Percentiles rank a stretch among this genome's conserved stretches.
phyloP scores from a whole-genome alignment of 2,888 invertebrate species.

The Iphiclides podalirius region DNA sequence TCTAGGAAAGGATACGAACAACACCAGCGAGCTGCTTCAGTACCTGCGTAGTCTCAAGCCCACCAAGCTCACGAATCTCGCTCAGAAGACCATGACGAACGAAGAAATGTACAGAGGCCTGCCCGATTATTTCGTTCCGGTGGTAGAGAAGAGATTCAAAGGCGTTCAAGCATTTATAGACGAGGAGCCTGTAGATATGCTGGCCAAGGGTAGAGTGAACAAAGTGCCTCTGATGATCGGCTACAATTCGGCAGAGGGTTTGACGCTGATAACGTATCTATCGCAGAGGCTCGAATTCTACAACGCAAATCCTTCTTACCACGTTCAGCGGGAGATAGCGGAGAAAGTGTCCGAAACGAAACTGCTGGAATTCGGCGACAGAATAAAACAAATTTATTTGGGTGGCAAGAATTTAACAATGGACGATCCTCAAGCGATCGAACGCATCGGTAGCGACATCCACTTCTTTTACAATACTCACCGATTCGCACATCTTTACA shows the following conservation, averaged over 20 bases:
- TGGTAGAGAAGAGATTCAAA: slow-evolving; percentile 48
- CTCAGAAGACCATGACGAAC: slow-evolving; percentile 39
- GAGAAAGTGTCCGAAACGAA: slow-evolving; percentile 35
- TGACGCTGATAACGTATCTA: slow-evolving; percentile 39
- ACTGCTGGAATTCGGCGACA: slow-evolving; percentile 41
- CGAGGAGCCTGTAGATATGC: slow-evolving; percentile 40
- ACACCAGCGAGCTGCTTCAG: slow-evolving; percentile 42
- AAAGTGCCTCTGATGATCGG: slow-evolving; percentile 52
- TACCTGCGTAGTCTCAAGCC: slow-evolving; percentile 47
- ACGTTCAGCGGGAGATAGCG: slow-evolving; percentile 47
- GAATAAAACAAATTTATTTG: slow-evolving; percentile 47
- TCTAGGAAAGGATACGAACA: slow-evolving; percentile 49
- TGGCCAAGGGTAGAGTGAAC: slow-evolving; percentile 41
- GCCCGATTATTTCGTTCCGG: slow-evolving; percentile 50
- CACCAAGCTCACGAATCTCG: slow-evolving; percentile 39
- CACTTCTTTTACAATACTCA: slow-evolving; percentile 46
- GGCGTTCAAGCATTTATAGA: slow-evolving; percentile 45
- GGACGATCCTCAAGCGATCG: slow-evolving; percentile 36
- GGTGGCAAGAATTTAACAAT: slow-evolving; percentile 37
- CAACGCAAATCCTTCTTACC: slow-evolving; percentile 43
- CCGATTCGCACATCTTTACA: slow-evolving; percentile 46
- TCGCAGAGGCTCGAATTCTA: slow-evolving; percentile 37
- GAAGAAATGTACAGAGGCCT: slow-evolving; percentile 49
- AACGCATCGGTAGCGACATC: slow-evolving; percentile 44
- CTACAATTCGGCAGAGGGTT: slow-evolving; percentile 53